Conservation (phyloP, 2,797 vertebrate species). For the Enteromius treurensis region DNA sequence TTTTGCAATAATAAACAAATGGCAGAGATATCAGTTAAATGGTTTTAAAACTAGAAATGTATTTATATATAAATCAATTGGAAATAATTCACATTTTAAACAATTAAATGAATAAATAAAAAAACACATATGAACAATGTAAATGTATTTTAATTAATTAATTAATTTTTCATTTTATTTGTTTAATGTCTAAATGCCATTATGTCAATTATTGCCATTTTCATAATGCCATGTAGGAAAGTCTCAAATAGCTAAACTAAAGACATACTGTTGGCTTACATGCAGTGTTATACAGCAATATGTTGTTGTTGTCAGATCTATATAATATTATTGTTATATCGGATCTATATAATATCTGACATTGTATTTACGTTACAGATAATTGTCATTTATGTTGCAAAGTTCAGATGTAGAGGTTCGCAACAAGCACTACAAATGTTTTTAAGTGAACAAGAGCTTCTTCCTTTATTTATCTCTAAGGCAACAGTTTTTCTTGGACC, state of each 20-base stretch:
- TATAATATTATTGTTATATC: neutral
- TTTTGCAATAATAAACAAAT: too few species aligned
- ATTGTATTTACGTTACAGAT: neutral
- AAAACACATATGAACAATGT: neutral
- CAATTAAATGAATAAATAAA: neutral
- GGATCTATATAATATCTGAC: neutral
- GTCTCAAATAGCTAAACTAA: neutral
- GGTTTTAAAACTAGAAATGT: neutral
- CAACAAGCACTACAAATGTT: slow-evolving; percentile 2
- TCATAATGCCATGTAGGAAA: neutral
- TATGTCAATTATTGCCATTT: too few species aligned
- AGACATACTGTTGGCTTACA: neutral
- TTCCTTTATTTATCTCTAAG: neutral
- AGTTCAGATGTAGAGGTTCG: neutral
- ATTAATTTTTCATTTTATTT: neutral
- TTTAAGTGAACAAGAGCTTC: neutral
- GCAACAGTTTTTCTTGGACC: neutral
- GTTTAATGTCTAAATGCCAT: neutral
- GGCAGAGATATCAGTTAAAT: too few species aligned
- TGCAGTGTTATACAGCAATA: neutral
- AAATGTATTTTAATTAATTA: neutral
- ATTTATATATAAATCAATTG: neutral
- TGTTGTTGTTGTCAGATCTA: too few species aligned
- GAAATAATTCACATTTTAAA: neutral
- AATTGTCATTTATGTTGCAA: neutral